Conservation (phyloP, 2,888 invertebrate species). For the Plebejus anna region DNA sequence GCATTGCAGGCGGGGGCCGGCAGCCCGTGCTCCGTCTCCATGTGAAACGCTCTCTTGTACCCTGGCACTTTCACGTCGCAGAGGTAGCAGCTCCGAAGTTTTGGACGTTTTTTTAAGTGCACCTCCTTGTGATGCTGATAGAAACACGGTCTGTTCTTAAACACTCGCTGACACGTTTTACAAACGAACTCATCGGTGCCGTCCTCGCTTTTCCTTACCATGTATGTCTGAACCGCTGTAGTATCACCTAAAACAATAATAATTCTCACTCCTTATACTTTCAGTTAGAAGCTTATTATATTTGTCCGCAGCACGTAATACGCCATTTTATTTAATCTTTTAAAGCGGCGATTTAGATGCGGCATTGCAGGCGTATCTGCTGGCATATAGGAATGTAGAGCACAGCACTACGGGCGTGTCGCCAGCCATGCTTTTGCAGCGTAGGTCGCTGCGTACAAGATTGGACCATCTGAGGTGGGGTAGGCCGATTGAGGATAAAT, state of each 20-base stretch:
- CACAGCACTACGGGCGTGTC: too few relatives aligned
- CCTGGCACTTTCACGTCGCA: slow-evolving; percentile 49
- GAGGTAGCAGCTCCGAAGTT: slow-evolving; percentile 49
- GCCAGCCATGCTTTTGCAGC: too few relatives aligned
- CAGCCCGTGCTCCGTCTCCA: slow-evolving; percentile 50
- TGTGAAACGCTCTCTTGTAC: slow-evolving; percentile 46
- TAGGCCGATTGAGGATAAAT: too few relatives aligned
- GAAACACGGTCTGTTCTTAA: slow-evolving; percentile 46
- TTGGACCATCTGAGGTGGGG: too few relatives aligned
- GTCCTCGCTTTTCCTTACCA: slow-evolving; percentile 34
- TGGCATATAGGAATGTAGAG: too few relatives aligned
- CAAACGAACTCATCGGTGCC: slow-evolving; percentile 42
- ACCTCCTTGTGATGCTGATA: slow-evolving; percentile 52
- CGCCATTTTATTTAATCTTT: too few relatives aligned
- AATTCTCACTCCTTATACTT: slow-evolving; percentile 28
- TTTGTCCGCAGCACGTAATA: neutral
- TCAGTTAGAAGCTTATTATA: neutral
- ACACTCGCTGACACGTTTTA: slow-evolving; percentile 44
- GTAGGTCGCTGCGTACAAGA: too few relatives aligned
- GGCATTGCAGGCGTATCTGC: too few relatives aligned
- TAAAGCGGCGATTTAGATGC: too few relatives aligned
- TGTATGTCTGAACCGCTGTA: slow-evolving; percentile 31
- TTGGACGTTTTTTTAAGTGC: slow-evolving; percentile 49
- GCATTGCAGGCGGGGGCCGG: slow-evolving; percentile 49
- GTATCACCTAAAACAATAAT: slow-evolving; percentile 27